Conservation (phyloP, 2,888 invertebrate genomes). For the Drosophila conformis region DNA sequence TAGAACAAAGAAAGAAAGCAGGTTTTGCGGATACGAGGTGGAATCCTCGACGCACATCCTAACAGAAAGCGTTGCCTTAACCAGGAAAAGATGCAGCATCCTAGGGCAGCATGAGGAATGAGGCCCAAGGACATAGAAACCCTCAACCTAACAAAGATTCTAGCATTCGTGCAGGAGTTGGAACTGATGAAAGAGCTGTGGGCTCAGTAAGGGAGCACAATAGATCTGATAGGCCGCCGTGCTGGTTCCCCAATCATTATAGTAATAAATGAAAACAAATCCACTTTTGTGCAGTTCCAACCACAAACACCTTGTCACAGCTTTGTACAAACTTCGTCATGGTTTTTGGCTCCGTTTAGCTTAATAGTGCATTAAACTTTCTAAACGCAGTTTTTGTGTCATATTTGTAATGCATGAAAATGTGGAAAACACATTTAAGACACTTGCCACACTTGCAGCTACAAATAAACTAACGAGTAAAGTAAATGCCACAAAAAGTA, state of each 20-base stretch:
- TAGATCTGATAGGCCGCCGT: accelerated
- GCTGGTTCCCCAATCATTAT: too few relatives aligned
- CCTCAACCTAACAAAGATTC: too few relatives aligned
- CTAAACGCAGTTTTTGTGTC: background rate
- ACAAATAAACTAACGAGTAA: background rate
- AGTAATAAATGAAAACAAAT: background rate
- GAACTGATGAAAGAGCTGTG: too few relatives aligned
- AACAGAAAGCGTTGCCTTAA: too few relatives aligned
- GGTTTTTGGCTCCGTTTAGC: background rate
- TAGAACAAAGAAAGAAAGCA: background rate
- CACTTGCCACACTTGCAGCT: background rate
- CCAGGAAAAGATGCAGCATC: too few relatives aligned
- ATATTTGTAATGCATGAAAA: background rate
- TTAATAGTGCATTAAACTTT: background rate
- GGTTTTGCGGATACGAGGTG: too few relatives aligned
- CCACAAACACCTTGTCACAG: background rate
- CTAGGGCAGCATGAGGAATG: too few relatives aligned
- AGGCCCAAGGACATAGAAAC: too few relatives aligned
- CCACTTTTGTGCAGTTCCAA: background rate
- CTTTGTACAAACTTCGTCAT: background rate
- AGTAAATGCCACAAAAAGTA: background rate
- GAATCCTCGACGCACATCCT: too few relatives aligned
- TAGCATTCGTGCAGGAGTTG: too few relatives aligned
- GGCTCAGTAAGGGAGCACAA: too few relatives aligned
- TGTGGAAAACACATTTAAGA: background rate